Evolutionary conservation across 2,888 invertebrate genomes (phyloP).

Genomic region (Cataglyphis altisquamis): DNA sequence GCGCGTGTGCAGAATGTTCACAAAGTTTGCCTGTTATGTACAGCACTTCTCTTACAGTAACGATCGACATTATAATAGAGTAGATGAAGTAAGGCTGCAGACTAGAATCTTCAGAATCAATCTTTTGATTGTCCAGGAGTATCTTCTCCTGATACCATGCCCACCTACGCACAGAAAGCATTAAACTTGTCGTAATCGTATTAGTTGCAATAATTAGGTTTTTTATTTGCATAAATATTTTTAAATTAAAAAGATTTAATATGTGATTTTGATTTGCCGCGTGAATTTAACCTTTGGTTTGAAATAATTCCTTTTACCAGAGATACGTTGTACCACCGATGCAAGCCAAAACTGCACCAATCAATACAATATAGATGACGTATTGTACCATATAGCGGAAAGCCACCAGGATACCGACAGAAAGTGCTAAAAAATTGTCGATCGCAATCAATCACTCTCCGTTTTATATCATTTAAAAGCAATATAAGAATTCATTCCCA

Average conservation of each 20-base stretch:
- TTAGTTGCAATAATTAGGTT: constrained; percentile 16
- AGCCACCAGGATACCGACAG: constrained; percentile 87
- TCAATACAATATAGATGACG: constrained; percentile 89
- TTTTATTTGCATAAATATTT: background rate
- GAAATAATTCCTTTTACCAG: constrained; percentile 86
- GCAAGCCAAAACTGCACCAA: constrained; percentile 87
- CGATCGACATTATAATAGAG: constrained; percentile 88
- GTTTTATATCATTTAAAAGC: background rate
- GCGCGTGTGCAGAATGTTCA: background rate
- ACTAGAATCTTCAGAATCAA: constrained; percentile 79
- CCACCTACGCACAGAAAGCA: constrained; percentile 81
- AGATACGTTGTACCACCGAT: constrained; percentile 88
- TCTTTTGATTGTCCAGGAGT: constrained; percentile 68
- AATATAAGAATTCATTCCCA: constrained; percentile 23
- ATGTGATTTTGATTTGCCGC: background rate
- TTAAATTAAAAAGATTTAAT: background rate
- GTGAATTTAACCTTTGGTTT: background rate
- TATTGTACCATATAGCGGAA: constrained; percentile 88
- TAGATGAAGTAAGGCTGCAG: constrained; percentile 87
- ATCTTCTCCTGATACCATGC: constrained; percentile 85
- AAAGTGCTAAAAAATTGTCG: constrained; percentile 86
- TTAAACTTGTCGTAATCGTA: background rate
- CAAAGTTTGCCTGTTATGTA: background rate
- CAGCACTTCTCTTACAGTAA: constrained; percentile 85
- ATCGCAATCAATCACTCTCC: constrained; percentile 35